Conservation (phyloP, 2,113 vertebrate genomes). For the Ageneiosus marmoratus region DNA sequence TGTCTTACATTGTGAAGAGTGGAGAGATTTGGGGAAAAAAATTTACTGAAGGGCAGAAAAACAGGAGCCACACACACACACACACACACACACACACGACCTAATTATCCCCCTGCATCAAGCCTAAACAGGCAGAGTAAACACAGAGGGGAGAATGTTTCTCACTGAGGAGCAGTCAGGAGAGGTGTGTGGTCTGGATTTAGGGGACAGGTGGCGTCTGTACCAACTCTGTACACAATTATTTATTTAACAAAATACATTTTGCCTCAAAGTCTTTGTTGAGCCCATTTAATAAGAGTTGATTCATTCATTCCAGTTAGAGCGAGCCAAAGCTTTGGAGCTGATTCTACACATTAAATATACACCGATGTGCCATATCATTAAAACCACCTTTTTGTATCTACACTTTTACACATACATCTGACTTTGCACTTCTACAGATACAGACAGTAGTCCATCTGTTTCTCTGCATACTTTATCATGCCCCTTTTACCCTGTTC, state of each 20-base stretch:
- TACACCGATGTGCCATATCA: too few species aligned
- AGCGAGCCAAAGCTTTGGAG: neutral
- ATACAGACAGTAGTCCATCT: too few species aligned
- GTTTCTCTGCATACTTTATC: too few species aligned
- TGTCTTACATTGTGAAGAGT: neutral
- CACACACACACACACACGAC: neutral
- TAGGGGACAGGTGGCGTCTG: neutral
- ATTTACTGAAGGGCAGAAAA: neutral
- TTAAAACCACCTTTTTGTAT: too few species aligned
- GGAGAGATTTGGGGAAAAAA: neutral
- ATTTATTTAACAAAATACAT: neutral
- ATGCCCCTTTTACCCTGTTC: too few species aligned
- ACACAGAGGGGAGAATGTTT: neutral
- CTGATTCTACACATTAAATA: neutral
- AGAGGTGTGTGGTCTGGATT: neutral
- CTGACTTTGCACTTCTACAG: too few species aligned
- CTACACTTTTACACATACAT: too few species aligned
- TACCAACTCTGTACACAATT: neutral
- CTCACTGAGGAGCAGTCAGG: neutral
- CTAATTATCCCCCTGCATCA: neutral
- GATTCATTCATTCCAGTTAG: neutral
- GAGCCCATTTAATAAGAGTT: neutral
- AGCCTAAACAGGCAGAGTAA: conserved; percentile 7
- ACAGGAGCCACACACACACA: neutral
- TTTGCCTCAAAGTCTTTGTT: neutral